phyloP scores from a whole-genome alignment of 2,888 invertebrate species.

The Allolobophora icterica region DNA sequence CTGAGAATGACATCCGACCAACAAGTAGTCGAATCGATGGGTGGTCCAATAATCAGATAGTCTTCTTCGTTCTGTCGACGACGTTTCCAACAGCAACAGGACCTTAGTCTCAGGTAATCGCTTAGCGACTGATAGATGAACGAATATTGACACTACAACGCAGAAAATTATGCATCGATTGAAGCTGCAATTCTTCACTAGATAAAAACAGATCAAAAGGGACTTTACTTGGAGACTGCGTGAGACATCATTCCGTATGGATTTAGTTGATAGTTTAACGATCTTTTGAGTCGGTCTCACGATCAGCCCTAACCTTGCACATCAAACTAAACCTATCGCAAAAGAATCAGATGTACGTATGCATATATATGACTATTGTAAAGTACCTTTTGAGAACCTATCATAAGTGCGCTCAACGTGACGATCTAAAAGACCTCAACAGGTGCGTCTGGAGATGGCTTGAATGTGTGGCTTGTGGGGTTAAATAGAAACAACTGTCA shows the following conservation, averaged over 20 bases:
- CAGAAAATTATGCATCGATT: neutral
- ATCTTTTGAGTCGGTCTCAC: too few relatives aligned
- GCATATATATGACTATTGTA: neutral
- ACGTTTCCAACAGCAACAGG: neutral
- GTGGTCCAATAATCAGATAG: neutral
- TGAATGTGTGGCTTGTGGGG: neutral
- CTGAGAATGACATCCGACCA: neutral
- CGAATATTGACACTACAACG: neutral
- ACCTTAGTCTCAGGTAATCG: neutral
- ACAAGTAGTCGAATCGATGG: neutral
- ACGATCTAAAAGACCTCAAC: neutral
- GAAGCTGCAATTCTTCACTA: too few relatives aligned
- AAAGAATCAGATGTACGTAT: neutral
- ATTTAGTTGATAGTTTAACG: too few relatives aligned
- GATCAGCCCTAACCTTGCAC: too few relatives aligned
- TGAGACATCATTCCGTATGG: too few relatives aligned
- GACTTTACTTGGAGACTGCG: too few relatives aligned
- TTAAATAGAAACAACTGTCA: neutral
- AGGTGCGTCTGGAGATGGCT: neutral
- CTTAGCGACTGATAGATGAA: constrained; percentile 5
- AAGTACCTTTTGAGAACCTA: neutral
- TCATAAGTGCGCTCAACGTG: neutral
- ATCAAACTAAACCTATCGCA: too few relatives aligned
- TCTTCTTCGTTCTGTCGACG: too few relatives aligned
- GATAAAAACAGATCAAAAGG: too few relatives aligned